A percentile compares a stretch with the other conserved stretches of the same genome.
Conservation (phyloP, 1,140 invertebrate genomes). For the Druon quercuslanigerum region DNA sequence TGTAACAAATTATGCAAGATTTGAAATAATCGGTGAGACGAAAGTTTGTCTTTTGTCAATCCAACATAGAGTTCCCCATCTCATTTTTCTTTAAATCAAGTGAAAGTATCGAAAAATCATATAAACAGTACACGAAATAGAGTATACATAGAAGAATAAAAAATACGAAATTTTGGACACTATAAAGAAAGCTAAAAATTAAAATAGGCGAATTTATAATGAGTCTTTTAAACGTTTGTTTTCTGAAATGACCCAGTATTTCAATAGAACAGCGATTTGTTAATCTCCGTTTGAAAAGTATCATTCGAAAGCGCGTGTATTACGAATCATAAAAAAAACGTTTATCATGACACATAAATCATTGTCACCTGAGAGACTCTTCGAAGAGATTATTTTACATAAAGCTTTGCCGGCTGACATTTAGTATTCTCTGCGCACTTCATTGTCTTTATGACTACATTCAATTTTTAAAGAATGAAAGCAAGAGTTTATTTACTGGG, state of each 20-base stretch:
- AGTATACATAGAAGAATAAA: too few species aligned
- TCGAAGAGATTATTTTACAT: slow-evolving; percentile 17
- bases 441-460: neutral
- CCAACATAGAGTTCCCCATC: too few species aligned
- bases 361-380: slow-evolving; percentile 1
- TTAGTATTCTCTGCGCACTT: neutral
- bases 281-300: slow-evolving; percentile 21
- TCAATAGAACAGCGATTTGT: neutral
- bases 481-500: neutral
- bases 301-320: neutral
- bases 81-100: too few species aligned
- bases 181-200: too few species aligned
- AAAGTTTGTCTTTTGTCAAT: too few species aligned
- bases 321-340: slow-evolving; percentile 1
- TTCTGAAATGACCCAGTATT: slow-evolving; percentile 19
- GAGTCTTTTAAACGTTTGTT: too few species aligned
- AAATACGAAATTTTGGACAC: too few species aligned
- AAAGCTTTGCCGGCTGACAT: neutral
- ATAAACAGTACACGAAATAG: too few species aligned
- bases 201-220: too few species aligned
- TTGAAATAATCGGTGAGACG: too few species aligned
- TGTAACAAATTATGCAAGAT: too few species aligned
- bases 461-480: slow-evolving; percentile 5
- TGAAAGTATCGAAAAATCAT: too few species aligned
- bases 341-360: slow-evolving; percentile 14